phyloP scores from a whole-genome alignment of 2,113 vertebrate genomes.

The Gila orcuttii region DNA sequence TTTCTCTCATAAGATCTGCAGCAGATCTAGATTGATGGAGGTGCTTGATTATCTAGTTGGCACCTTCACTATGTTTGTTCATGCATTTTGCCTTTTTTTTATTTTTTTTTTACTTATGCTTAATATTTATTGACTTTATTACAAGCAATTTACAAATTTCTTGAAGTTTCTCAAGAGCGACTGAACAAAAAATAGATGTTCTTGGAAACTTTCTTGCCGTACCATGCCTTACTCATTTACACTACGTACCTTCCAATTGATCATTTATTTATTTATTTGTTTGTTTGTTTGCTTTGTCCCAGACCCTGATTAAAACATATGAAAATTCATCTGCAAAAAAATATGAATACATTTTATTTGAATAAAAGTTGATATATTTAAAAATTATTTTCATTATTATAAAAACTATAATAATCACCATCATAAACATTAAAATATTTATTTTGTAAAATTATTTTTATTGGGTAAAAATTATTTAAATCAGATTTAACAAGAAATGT shows the following conservation, averaged over 20 bases:
- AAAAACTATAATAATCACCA: no score
- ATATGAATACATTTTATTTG: background rate
- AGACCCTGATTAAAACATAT: background rate
- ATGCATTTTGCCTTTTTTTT: background rate
- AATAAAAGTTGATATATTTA: background rate
- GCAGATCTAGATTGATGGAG: slow-evolving; percentile 3
- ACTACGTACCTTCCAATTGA: no score
- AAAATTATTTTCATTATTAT: no score
- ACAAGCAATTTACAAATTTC: background rate
- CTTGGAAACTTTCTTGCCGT: background rate
- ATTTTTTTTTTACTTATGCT: background rate
- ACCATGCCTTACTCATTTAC: no score
- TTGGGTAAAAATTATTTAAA: no score
- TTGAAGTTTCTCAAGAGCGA: background rate
- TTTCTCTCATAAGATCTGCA: background rate
- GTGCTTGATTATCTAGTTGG: background rate
- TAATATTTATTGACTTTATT: background rate
- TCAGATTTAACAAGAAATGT: no score
- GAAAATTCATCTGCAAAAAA: background rate
- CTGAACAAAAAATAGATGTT: background rate
- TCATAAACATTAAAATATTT: no score
- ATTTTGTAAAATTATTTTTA: no score
- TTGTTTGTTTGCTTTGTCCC: background rate
- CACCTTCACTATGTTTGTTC: background rate
- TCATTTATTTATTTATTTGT: background rate